Conservation (phyloP, 2,888 invertebrate genomes). For the Zhengitettix transpicula region DNA sequence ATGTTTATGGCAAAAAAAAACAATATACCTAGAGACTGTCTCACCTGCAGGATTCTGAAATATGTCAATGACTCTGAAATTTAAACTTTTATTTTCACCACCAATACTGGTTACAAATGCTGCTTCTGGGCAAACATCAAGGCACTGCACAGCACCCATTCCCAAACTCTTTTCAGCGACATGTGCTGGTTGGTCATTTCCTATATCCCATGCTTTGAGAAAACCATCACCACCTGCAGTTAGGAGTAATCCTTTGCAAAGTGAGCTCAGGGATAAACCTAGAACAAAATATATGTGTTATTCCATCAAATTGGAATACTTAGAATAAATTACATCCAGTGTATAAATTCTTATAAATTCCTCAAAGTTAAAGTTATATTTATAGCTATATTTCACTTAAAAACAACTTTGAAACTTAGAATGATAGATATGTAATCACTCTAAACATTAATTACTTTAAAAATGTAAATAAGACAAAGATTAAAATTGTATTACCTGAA, state of each 20-base stretch:
- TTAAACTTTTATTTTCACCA: constrained; percentile 66
- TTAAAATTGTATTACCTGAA: constrained; percentile 38
- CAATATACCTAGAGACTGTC: constrained; percentile 1
- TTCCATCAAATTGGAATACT: no score
- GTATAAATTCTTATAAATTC: no score
- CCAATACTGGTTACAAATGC: constrained; percentile 67
- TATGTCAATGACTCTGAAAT: constrained; percentile 51
- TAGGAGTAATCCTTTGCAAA: constrained; percentile 57
- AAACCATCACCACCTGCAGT: constrained; percentile 64
- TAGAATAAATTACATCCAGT: no score
- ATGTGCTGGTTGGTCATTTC: constrained; percentile 20
- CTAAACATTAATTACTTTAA: background rate
- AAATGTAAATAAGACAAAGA: background rate
- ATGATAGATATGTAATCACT: constrained; percentile 5
- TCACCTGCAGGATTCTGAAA: constrained; percentile 37
- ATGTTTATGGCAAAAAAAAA: no score
- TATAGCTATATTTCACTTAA: no score
- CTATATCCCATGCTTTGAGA: constrained; percentile 72
- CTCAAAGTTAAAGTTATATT: no score
- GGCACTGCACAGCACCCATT: constrained; percentile 56
- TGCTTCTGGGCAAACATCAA: constrained; percentile 62
- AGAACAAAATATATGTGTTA: constrained; percentile 12
- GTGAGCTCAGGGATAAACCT: constrained; percentile 54
- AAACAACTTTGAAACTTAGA: no score
- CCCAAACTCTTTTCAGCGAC: constrained; percentile 36